phyloP scores from a whole-genome alignment of 2,888 invertebrate species.

The Epicampocera succincta region DNA sequence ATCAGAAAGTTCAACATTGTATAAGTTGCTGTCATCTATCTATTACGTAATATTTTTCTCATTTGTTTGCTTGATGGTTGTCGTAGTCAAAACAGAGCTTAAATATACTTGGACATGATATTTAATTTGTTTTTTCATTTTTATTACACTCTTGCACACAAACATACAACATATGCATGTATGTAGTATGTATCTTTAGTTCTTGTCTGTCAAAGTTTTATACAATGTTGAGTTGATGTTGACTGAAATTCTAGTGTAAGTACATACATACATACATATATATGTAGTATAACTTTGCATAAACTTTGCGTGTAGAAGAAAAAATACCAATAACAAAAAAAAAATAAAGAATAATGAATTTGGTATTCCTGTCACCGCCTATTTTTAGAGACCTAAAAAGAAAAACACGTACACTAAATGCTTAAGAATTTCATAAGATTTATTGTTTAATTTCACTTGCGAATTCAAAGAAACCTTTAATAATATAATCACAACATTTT shows the following conservation, averaged over 20 bases:
- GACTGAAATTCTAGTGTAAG: constrained; percentile 20
- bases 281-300: constrained; percentile 19
- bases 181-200: background rate
- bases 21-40: constrained; percentile 74
- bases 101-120: constrained; percentile 29
- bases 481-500: no score
- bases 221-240: background rate
- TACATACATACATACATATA: no score
- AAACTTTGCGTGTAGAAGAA: constrained; percentile 28
- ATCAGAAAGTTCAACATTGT: constrained; percentile 38
- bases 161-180: background rate
- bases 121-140: background rate
- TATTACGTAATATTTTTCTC: constrained; percentile 77
- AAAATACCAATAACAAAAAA: constrained; percentile 29
- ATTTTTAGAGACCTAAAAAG: constrained; percentile 43
- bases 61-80: constrained; percentile 49
- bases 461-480: background rate
- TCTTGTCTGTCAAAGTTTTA: constrained; percentile 19
- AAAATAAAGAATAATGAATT: constrained; percentile 24
- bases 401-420: constrained; percentile 1
- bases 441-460: constrained; percentile 17
- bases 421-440: constrained; percentile 35
- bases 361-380: constrained; percentile 63
- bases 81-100: constrained; percentile 74
- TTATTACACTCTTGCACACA: background rate